Percentiles rank a stretch among this genome's conserved stretches.
phyloP scores from a whole-genome alignment of 2,113 vertebrate genomes.

The Leptocoma aspasia region DNA sequence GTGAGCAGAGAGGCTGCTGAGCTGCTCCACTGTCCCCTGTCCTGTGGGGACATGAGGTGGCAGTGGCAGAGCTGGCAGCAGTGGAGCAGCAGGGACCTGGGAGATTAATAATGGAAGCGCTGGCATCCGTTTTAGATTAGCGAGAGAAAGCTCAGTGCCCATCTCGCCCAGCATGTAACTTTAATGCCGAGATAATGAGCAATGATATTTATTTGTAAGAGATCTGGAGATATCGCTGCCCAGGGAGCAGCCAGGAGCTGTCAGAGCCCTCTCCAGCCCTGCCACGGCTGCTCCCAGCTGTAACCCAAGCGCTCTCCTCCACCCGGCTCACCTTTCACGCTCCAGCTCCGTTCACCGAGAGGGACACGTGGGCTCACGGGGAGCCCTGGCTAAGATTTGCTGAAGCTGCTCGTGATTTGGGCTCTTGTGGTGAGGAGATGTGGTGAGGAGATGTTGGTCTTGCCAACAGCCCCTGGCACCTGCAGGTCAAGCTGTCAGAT shows the following conservation, averaged over 20 bases:
- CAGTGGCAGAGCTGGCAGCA: background rate
- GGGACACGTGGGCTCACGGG: background rate
- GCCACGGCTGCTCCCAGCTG: background rate
- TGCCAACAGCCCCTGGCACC: background rate
- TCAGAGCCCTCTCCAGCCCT: background rate
- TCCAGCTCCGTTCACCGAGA: background rate
- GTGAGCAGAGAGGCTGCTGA: background rate
- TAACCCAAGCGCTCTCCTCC: background rate
- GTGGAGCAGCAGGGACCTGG: background rate
- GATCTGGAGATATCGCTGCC: slow-evolving; percentile 58
- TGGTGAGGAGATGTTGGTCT: background rate
- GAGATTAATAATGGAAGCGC: slow-evolving; percentile 42
- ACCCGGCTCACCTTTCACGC: background rate
- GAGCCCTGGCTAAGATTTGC: slow-evolving; percentile 14
- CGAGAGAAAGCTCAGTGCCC: slow-evolving; percentile 44
- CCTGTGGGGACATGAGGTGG: background rate
- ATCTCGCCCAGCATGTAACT: slow-evolving; percentile 52
- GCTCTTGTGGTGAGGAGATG: rapidly evolving
- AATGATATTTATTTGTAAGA: slow-evolving; percentile 64
- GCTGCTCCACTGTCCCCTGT: background rate
- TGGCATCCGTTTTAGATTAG: slow-evolving; percentile 48
- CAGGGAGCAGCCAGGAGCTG: slow-evolving; percentile 30
- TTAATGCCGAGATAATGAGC: slow-evolving; percentile 59
- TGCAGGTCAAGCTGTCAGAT: background rate
- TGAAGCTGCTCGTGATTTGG: background rate